Conservation (phyloP, 2,797 vertebrate genomes). For the Chaetophractus vellerosus region DNA sequence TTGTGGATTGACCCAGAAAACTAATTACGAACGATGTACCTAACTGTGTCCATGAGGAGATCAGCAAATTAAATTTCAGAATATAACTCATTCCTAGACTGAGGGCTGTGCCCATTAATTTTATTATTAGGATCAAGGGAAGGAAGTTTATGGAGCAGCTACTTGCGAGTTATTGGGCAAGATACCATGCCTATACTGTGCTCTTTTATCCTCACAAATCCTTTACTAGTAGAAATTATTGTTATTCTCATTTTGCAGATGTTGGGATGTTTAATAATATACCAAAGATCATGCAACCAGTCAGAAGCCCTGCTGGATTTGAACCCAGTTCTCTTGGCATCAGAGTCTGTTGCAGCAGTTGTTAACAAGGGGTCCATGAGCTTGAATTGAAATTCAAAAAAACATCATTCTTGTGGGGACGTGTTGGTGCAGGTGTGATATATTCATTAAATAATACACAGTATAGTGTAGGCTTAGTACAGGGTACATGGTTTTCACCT, state of each 20-base stretch:
- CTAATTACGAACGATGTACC: no score
- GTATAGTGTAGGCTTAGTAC: no score
- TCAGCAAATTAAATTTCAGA: neutral
- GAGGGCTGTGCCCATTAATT: neutral
- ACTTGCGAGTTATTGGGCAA: neutral
- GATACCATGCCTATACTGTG: neutral
- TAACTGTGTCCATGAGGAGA: neutral
- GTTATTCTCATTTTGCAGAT: neutral
- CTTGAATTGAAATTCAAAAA: no score
- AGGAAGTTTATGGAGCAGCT: neutral
- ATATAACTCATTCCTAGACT: neutral
- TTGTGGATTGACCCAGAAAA: neutral
- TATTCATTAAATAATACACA: no score
- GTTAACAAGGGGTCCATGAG: no score
- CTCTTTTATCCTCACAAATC: neutral
- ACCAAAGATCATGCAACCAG: neutral
- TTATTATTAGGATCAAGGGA: neutral
- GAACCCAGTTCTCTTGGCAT: neutral
- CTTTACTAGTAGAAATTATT: neutral
- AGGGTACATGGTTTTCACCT: no score
- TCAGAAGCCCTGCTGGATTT: neutral
- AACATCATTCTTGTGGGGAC: no score
- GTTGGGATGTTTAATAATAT: neutral
- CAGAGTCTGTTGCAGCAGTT: fast-evolving
- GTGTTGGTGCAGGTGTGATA: no score